A percentile compares a stretch with the other conserved stretches of the same genome.
Conservation (phyloP, 2,797 vertebrate genomes). For the Poeciliopsis paucimaculata region DNA sequence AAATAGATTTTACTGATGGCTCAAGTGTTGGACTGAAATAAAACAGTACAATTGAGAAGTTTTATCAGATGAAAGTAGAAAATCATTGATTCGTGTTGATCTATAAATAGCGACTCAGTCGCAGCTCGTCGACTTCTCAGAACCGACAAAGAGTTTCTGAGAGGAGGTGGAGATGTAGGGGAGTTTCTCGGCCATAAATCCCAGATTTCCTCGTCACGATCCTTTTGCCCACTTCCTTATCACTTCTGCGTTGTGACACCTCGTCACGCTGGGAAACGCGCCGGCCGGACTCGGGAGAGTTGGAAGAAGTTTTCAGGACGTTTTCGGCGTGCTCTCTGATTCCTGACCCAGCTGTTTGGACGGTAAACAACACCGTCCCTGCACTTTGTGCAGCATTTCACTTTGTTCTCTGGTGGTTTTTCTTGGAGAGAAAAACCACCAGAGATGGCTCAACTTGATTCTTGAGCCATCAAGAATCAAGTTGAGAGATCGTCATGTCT, state of each 20-base stretch:
- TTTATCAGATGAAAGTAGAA: neutral
- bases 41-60: neutral
- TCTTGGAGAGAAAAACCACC: neutral
- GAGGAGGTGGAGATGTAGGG: neutral
- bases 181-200: neutral
- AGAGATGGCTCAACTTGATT: too few relatives aligned
- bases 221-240: slow-evolving; percentile 4
- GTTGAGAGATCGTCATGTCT: neutral
- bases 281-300: neutral
- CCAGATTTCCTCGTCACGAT: neutral
- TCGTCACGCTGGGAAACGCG: neutral
- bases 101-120: neutral
- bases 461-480: too few relatives aligned
- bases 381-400: neutral
- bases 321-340: neutral
- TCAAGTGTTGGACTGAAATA: neutral
- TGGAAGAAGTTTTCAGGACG: neutral
- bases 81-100: neutral
- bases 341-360: neutral
- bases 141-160: neutral
- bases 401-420: neutral
- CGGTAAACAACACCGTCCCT: neutral
- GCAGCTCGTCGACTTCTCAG: neutral
- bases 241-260: neutral
- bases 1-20: neutral